Conservation (phyloP, 2,888 invertebrate species). For the Nematopogon swammerdamellus region DNA sequence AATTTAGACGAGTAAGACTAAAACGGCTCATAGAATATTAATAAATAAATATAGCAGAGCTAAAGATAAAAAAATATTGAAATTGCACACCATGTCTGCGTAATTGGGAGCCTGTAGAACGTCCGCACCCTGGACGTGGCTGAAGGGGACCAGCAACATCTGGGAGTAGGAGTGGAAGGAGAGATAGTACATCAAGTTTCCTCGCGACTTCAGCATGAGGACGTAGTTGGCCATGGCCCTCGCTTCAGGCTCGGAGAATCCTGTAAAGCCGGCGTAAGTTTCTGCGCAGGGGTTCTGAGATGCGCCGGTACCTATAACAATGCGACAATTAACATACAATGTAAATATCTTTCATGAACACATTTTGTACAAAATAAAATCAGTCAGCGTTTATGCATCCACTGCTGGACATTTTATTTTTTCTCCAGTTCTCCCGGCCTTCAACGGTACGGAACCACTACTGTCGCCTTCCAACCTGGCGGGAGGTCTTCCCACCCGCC, state of each 20-base stretch:
- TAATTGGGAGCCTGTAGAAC: constrained; percentile 27
- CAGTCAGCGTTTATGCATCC: no score
- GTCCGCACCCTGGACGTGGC: constrained; percentile 24
- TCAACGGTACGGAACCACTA: no score
- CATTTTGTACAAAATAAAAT: no score
- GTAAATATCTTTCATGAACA: no score
- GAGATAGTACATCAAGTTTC: constrained; percentile 41
- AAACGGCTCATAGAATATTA: no score
- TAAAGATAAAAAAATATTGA: no score
- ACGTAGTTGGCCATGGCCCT: constrained; percentile 34
- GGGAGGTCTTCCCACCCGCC: no score
- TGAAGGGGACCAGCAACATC: constrained; percentile 47
- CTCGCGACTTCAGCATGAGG: constrained; percentile 15
- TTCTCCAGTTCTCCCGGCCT: no score
- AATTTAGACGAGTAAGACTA: no score
- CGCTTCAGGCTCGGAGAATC: constrained; percentile 57
- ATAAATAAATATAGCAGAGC: no score
- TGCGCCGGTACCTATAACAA: constrained; percentile 32
- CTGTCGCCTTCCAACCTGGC: no score
- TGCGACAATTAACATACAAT: neutral
- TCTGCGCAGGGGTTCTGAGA: constrained; percentile 43
- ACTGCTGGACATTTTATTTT: no score
- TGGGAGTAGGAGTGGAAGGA: constrained; percentile 59
- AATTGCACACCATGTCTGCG: constrained; percentile 39
- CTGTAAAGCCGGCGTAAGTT: constrained; percentile 43